Evolutionary conservation across 2,113 vertebrate genomes (phyloP), one percentile per base, ranked within the genome.

Genomic region (Pantherophis guttatus): DNA sequence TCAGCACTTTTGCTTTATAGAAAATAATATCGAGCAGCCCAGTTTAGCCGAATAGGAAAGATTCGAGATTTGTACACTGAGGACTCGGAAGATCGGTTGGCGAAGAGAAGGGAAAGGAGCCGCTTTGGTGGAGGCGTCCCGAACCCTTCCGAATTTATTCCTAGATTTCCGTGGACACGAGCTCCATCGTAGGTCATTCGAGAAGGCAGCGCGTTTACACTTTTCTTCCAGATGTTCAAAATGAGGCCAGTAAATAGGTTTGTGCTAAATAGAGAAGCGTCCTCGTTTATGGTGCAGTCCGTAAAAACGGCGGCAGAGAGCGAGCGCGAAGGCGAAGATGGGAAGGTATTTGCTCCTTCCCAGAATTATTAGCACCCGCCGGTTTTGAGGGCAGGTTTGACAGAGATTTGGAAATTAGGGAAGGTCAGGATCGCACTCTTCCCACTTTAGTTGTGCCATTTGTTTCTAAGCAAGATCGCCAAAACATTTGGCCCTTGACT

Each of bases 401-500:
- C 90, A 87, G 87, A 87, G 50, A 95, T 96, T 94, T 95, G 70
- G 93, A 96, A 97, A 96, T 94, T 96, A 96, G 95, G 50, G n/a
- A 96, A 96, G n/a, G 95, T 96, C 96, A 94, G 94, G 92, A 95
- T 95, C 94, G 93, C 93, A 75, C 87, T 19, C 11, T n/a, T 55
- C 26, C 91, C 50, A 94, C 93, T 95, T 62, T n/a, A 81, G 89
- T 39, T 24, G 58, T 19, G 24, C 54, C 52, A 13, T 88, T 92
- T 92, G 70, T 90, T 50, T 89, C 48, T 29, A 93, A 19, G 44
- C 29, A 87, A 85, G 33, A 17, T 86, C 55, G 6, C 21, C 48
- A 87, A 92, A 89, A 65, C 54, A 87, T 29, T 26, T 87, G 70
- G 19, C 62, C 17, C 39, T 10, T 17, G 75, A 62, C 11, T 65